phyloP scores from a whole-genome alignment of 2,888 invertebrate species.

The Cryptops parisi region DNA sequence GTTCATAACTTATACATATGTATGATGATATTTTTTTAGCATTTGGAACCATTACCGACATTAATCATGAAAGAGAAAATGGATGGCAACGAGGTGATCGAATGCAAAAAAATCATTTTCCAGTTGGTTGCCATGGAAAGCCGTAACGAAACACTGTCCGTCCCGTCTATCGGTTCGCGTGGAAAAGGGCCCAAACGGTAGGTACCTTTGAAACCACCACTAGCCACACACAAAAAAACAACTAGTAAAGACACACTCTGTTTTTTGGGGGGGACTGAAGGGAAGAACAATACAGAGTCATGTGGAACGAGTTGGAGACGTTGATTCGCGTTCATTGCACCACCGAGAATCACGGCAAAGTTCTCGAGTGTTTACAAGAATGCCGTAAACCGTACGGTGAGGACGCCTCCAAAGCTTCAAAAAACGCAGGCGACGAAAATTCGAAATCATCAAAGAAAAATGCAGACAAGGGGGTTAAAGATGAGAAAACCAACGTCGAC shows the following conservation, averaged over 20 bases:
- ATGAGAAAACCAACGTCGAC: conserved; percentile 21
- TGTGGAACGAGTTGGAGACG: conserved; percentile 80
- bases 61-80: conserved; percentile 67
- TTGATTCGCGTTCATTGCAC: conserved; percentile 62
- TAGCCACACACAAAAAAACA: not conserved
- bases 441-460: conserved; percentile 1
- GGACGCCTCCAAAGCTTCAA: conserved; percentile 43
- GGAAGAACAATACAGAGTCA: conserved; percentile 79
- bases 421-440: conserved; percentile 1
- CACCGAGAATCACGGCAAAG: conserved; percentile 58
- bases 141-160: conserved; percentile 63
- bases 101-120: conserved; percentile 72
- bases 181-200: conserved; percentile 35
- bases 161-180: conserved; percentile 38
- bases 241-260: conserved; percentile 5
- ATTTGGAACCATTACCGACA: conserved; percentile 62
- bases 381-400: conserved; percentile 48
- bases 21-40: too few species aligned
- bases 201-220: not conserved
- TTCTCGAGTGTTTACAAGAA: conserved; percentile 66
- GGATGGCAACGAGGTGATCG: conserved; percentile 68
- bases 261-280: conserved; percentile 25
- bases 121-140: conserved; percentile 64
- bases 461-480: conserved; percentile 14
- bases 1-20: too few species aligned